Evolutionary conservation across 2,888 invertebrate species (phyloP), one percentile per base, ranked within the genome.

Genomic region (Rhamphomyia laevipes): DNA sequence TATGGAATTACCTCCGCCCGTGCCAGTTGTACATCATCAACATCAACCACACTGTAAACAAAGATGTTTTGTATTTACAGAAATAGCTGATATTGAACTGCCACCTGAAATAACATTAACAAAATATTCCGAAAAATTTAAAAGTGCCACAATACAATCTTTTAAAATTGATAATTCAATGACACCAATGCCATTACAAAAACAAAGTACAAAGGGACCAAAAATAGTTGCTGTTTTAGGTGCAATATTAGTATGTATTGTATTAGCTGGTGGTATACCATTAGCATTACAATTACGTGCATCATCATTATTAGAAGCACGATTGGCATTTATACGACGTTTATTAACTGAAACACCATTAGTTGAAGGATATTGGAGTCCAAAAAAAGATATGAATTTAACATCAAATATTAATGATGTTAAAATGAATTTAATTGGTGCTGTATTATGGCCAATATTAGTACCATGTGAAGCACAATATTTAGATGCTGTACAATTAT

Each of bases 401-500:
- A 55, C 55, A 15, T 47, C 49, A 38, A 67, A 64, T 50, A 53
- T 64, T 5, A 61, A 58, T 46, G 67, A 66, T 48, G 62, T 65
- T 7, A 63, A 68, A 47, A 56, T 70, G 67, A 78, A 77, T 72
- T 63, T 78, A 69, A 76, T 76, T 63, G 57, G 75, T 56, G 59
- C 79, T 58, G 66, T 70, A 9, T 59, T 72, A 7, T 70, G 68
- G 68, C 70, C 71, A 1, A 66, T 70, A 43, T 56, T 64, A 2
- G 79, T 79, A 1, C 75, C 76, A 0, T 83, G 83, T 59, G 75
- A 74, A 31, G 73, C 78, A 1, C 81, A 81, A 59, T 77, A 77
- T 58, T 70, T 78, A 56, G 81, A 83, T 59, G 80, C 82, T 1
- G 80, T 82, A 1, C 77, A 81, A 57, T 68, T 78, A 16, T 77